Conservation (phyloP, 1,140 invertebrate genomes). For the Zaprionus nigranus region DNA sequence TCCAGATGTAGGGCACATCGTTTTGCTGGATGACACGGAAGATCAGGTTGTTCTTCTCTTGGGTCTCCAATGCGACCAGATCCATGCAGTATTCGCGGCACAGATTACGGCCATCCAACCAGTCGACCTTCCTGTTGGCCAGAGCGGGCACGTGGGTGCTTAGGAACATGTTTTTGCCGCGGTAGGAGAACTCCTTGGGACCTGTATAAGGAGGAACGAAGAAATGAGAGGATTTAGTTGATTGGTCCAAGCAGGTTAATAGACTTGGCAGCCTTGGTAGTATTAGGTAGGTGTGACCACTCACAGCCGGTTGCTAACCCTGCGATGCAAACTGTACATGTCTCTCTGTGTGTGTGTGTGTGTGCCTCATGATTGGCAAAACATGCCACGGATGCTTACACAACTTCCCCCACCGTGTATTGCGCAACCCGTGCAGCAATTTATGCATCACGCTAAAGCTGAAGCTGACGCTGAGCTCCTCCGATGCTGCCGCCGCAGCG, state of each 20-base stretch:
- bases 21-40: constrained; percentile 94
- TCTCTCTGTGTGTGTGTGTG: not conserved
- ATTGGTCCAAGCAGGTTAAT: constrained; percentile 4
- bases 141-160: constrained; percentile 92
- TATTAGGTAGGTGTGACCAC: constrained; percentile 17
- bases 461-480: constrained; percentile 14
- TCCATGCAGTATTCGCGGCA: constrained; percentile 97
- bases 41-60: constrained; percentile 95
- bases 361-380: constrained; percentile 53
- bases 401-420: constrained; percentile 65
- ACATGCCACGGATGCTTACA: constrained; percentile 67
- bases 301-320: constrained; percentile 6
- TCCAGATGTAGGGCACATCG: constrained; percentile 97
- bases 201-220: constrained; percentile 86
- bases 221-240: not conserved
- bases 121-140: constrained; percentile 92
- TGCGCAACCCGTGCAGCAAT: constrained; percentile 72
- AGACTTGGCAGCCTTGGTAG: not conserved
- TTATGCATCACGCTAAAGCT: constrained; percentile 65
- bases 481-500: constrained; percentile 21
- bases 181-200: constrained; percentile 94
- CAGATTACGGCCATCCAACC: constrained; percentile 95
- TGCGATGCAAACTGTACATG: constrained; percentile 23
- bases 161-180: constrained; percentile 95
- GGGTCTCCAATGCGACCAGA: constrained; percentile 93